Evolutionary conservation across 2,797 vertebrate species (phyloP).

Genomic region (Ibycter americanus): DNA sequence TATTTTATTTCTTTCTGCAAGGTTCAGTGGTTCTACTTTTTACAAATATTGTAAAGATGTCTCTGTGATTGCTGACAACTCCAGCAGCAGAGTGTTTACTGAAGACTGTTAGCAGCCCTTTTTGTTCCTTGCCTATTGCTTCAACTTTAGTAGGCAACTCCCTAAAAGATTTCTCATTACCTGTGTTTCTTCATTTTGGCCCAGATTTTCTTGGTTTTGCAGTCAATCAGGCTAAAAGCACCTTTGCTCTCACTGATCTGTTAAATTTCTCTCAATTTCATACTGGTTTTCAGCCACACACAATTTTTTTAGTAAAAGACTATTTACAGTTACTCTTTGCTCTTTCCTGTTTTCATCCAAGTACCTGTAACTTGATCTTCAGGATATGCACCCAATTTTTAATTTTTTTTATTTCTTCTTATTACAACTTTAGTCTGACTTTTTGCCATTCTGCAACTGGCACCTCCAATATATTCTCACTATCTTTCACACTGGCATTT

Average conservation of each 20-base stretch:
- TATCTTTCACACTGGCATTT: neutral
- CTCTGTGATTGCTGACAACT: neutral
- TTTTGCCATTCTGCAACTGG: neutral
- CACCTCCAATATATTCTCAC: neutral
- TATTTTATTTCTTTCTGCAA: neutral
- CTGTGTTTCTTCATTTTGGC: neutral
- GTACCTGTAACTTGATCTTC: neutral
- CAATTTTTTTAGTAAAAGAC: neutral
- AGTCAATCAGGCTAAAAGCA: neutral
- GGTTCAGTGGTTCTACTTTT: neutral
- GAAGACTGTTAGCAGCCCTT: neutral
- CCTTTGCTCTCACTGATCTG: neutral
- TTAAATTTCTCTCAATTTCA: neutral
- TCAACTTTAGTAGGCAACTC: neutral
- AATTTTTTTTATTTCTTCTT: neutral
- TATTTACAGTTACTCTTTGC: neutral
- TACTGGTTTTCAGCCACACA: neutral
- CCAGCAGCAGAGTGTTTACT: neutral
- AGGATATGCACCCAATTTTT: neutral
- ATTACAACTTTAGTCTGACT: neutral
- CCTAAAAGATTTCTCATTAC: neutral
- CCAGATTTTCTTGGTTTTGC: neutral
- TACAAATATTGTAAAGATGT: neutral
- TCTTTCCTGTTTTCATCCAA: neutral
- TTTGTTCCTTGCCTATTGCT: neutral